These are phyloP conservation scores for Delia radicum DNA, from an alignment of 1,140 invertebrate genomes.

Conservation along the genomic window DNA sequence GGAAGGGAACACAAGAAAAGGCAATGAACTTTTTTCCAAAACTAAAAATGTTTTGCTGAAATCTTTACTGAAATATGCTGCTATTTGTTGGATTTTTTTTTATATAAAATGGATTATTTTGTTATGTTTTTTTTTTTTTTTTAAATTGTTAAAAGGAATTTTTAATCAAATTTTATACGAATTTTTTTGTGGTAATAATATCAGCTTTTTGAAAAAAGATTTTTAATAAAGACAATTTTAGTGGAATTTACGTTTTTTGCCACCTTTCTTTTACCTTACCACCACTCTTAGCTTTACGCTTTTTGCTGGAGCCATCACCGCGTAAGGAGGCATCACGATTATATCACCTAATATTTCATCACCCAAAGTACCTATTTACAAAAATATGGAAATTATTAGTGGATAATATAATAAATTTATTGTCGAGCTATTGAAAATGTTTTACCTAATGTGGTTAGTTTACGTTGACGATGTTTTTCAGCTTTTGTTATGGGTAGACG, in stretches of 20 bases:
- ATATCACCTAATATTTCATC: slow-evolving; percentile 74
- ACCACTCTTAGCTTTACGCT: slow-evolving; percentile 58
- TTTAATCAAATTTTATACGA: background rate
- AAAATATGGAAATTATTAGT: background rate
- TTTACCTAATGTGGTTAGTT: slow-evolving; percentile 72
- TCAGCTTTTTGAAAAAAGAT: slow-evolving; percentile 26
- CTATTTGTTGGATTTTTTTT: background rate
- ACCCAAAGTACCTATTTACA: slow-evolving; percentile 63
- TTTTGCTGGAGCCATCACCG: slow-evolving; percentile 52
- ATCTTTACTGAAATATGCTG: slow-evolving; percentile 33
- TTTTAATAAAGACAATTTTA: slow-evolving; percentile 37
- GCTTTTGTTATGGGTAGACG: slow-evolving; percentile 83
- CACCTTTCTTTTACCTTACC: slow-evolving; percentile 54
- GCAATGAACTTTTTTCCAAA: background rate
- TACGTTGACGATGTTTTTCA: slow-evolving; percentile 77
- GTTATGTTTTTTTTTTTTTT: slow-evolving; percentile 28
- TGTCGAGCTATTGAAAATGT: too few relatives aligned
- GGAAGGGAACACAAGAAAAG: background rate
- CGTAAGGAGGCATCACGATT: slow-evolving; percentile 51
- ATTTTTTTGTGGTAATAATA: background rate
- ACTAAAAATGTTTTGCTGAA: slow-evolving; percentile 30
- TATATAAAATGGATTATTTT: background rate
- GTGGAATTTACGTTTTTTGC: slow-evolving; percentile 61
- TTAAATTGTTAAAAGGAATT: slow-evolving; percentile 10
- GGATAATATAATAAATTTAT: background rate